A percentile compares a stretch with the other conserved stretches of the same genome.
These are phyloP conservation scores for Drosophila kambysellisi DNA, from an alignment of 2,888 invertebrate genomes.

Conservation along the genomic window DNA sequence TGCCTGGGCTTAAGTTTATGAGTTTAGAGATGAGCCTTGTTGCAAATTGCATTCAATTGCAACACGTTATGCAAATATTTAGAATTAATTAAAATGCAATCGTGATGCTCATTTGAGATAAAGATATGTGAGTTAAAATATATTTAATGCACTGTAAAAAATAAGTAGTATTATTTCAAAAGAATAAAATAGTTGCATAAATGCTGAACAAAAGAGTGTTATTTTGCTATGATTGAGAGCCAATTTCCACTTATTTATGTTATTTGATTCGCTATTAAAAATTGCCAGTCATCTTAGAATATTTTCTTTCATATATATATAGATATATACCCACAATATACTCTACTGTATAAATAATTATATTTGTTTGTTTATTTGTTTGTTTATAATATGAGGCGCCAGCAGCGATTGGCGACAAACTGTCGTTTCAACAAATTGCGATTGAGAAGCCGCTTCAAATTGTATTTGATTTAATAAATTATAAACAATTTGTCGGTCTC, in stretches of 20 bases:
- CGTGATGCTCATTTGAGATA: slow-evolving; percentile 10
- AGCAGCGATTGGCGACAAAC: slow-evolving; percentile 49
- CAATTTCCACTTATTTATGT: neutral
- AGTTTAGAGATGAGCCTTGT: slow-evolving; percentile 41
- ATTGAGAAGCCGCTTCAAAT: slow-evolving; percentile 20
- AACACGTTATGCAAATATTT: slow-evolving; percentile 44
- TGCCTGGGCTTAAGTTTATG: slow-evolving; percentile 44
- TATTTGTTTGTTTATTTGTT: slow-evolving; percentile 38
- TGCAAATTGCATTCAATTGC: slow-evolving; percentile 54
- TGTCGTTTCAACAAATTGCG: slow-evolving; percentile 36
- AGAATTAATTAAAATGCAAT: slow-evolving; percentile 22
- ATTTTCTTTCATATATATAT: neutral
- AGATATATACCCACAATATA: neutral
- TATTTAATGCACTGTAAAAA: slow-evolving; percentile 4
- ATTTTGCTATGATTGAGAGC: neutral
- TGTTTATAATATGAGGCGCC: slow-evolving; percentile 58
- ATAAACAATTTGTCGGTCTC: slow-evolving; percentile 3
- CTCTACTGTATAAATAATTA: neutral
- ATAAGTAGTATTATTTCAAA: neutral
- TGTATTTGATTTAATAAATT: slow-evolving; percentile 59
- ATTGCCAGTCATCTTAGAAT: neutral
- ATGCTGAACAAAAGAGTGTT: neutral
- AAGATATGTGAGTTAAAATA: neutral
- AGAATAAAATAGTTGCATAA: neutral
- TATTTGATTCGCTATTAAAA: neutral